Conservation (phyloP, 2,888 invertebrate species). For the Tetragnatha montana region DNA sequence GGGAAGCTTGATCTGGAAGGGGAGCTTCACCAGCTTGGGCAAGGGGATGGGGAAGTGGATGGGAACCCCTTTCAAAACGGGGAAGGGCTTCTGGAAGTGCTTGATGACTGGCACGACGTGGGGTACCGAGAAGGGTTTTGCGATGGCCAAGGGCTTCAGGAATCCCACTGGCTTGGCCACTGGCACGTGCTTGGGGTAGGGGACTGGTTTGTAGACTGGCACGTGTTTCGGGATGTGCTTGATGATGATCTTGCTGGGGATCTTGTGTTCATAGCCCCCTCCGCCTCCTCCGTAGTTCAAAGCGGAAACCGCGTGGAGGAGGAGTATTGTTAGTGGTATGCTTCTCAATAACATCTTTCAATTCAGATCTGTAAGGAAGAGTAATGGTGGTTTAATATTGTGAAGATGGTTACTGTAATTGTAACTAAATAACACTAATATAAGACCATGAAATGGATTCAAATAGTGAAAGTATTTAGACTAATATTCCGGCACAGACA, state of each 20-base stretch:
- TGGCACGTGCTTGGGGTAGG: constrained; percentile 67
- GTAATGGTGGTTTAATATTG: no score
- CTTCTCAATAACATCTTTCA: constrained; percentile 22
- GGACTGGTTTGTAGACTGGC: constrained; percentile 69
- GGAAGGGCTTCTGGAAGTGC: constrained; percentile 69
- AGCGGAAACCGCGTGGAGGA: constrained; percentile 35
- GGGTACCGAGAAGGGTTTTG: constrained; percentile 69
- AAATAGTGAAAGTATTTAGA: no score
- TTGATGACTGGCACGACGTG: constrained; percentile 71
- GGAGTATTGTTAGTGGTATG: constrained; percentile 27
- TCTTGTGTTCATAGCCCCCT: constrained; percentile 60
- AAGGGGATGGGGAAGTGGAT: constrained; percentile 62
- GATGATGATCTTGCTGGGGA: constrained; percentile 67
- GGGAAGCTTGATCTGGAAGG: constrained; percentile 69
- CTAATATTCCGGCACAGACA: no score
- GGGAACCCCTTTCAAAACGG: constrained; percentile 66
- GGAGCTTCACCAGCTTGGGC: constrained; percentile 66
- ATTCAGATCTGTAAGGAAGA: no score
- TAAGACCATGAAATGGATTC: no score
- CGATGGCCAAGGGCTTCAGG: constrained; percentile 68
- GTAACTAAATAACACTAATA: no score
- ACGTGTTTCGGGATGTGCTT: constrained; percentile 71
- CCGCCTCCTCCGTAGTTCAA: constrained; percentile 48
- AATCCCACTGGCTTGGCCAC: constrained; percentile 67
- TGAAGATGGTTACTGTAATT: no score